Base-by-base conservation (phyloP, 2,113 vertebrate species). In the Sturnira hondurensis region DNA sequence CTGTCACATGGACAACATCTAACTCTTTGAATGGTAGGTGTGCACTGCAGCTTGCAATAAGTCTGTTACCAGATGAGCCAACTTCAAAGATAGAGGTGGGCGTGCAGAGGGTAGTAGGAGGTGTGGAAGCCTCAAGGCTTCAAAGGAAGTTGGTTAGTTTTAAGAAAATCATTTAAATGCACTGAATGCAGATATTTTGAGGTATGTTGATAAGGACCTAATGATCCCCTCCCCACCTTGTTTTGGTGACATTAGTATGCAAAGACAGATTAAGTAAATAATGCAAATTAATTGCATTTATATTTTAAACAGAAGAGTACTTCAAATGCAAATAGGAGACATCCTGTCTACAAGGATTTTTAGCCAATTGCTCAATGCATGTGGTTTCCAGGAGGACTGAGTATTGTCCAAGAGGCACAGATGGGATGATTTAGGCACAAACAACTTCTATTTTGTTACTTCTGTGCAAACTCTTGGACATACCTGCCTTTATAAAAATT, bases 401-500 rank as follows among this genome's bases (percentile, higher is more conserved):
- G 97, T 97, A 86, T 96, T 24, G 73, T 98, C 98, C 98, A 98
- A 98, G 94, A 98, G 98, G 98, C 98, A 98, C 98, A 98, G 98
- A 98, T 98, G 98, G 98, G 98, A 98, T 97, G 97, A 98, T 98
- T 98, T 98, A 98, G 98, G 97, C 98, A 98, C 98, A 98, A 98
- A 98, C 97, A 98, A 97, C 96, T 98, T 98, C 97, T 98, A 98
- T 98, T 98, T 98, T 97, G 97, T 96, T 97, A 98, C 98, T 98
- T 98, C 96, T 95, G 97, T 96, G 92, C 92, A 98, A 95, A 0
- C 43, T 94, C 97, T 98, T 97, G 97, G 92, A 97, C 96, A 98
- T 98, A 98, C 97, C 98, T 99, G 95, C 97, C 97, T 98, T 96
- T 97, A 96, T 91, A 96, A 93, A 94, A 95, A 91, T 76, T 95